phyloP scores from a whole-genome alignment of 2,113 vertebrate species.

The Pelecanoides urinatrix region DNA sequence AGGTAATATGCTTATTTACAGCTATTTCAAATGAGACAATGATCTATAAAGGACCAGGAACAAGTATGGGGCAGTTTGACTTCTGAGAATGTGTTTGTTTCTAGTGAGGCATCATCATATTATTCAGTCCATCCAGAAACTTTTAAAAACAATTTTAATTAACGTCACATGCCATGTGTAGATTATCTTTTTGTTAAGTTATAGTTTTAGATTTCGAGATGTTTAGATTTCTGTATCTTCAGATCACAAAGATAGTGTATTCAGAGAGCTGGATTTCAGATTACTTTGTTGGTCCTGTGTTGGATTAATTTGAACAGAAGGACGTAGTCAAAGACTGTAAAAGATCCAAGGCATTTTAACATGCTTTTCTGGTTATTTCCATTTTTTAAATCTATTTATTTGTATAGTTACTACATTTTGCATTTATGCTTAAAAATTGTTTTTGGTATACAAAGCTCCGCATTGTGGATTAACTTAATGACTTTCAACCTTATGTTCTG shows the following conservation, averaged over 20 bases:
- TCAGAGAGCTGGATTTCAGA: neutral
- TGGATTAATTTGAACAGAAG: neutral
- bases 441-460: neutral
- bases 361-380: neutral
- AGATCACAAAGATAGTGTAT: neutral
- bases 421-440: neutral
- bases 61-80: neutral
- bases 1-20: neutral
- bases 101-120: neutral
- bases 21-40: neutral
- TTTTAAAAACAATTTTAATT: neutral
- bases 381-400: neutral
- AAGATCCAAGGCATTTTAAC: neutral
- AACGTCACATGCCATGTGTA: neutral
- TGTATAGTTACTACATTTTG: neutral
- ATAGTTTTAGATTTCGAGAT: neutral
- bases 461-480: neutral
- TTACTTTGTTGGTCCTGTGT: neutral
- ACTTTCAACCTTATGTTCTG: neutral
- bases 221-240: neutral
- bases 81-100: neutral
- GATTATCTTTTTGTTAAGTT: neutral
- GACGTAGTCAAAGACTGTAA: neutral
- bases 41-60: neutral
- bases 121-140: neutral